Base-by-base conservation (phyloP, 2,113 vertebrate species). In the Emydura subglobosa region DNA sequence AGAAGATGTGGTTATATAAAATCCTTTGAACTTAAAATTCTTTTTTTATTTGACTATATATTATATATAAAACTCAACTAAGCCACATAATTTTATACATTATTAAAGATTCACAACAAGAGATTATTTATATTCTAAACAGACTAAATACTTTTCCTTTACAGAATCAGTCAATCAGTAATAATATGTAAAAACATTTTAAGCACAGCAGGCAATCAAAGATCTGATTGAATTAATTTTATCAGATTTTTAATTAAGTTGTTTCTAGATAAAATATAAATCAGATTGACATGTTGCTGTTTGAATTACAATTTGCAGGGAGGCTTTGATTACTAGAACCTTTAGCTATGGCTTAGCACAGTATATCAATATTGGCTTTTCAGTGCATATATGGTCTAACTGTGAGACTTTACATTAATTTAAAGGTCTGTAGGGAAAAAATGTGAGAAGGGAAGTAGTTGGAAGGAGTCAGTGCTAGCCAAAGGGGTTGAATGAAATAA, bases 191-290 rank as follows among this genome's bases (percentile, higher is more conserved):
- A 55, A 94, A 87, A 68, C 72, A 72, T 85, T 39, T 68, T 79
- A 94, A 95, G 13, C 17, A 61, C 6, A 0, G 4, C 2, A 44
- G 50, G 39, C 34, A 90, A 78, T 90, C 79, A 78, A 87, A 95
- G 83, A 89, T 17, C 17, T 88, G 85, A 8, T 39, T 88, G 79
- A 92, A 90, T 50, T 0, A 0, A 59, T 94, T 90, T 94, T 83
- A 59, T 7, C 78, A 95, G 88, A 50, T 39, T 59, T 86, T 85
- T 54, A 54, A 91, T 90, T 92, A 90, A 1, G 1, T 2, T 21
- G 2, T 27, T 50, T 91, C 47, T 80, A 84, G 49, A 89, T 39
- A 93, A 91, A 93, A 94, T 79, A 34, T 16, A 93, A 93, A 90
- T 85, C 55, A 83, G 51, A 42, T 5, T 68, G 68, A 34, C 29